A percentile compares a stretch with the other conserved stretches of the same genome.
phyloP scores from a whole-genome alignment of 2,113 vertebrate genomes.

The Vulpes lagopus region DNA sequence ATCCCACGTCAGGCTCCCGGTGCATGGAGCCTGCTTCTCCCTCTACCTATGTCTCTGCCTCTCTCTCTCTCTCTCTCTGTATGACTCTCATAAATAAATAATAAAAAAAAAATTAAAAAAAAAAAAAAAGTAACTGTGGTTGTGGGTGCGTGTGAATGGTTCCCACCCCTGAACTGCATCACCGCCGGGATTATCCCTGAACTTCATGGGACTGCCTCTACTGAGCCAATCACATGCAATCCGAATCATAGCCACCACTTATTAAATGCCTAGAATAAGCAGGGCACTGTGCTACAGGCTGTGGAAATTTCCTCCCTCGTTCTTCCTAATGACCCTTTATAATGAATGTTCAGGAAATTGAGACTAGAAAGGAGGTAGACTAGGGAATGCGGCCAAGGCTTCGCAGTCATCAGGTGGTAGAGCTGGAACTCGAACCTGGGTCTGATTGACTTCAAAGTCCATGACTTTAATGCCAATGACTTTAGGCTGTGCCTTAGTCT shows the following conservation, averaged over 20 bases:
- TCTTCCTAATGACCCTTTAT: neutral
- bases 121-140: neutral
- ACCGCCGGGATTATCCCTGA: neutral
- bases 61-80: no score
- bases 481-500: neutral
- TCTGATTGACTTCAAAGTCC: neutral
- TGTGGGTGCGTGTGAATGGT: neutral
- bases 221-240: fast-evolving
- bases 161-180: neutral
- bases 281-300: neutral
- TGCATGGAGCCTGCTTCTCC: no score
- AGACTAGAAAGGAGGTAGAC: neutral
- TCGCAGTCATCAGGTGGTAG: neutral
- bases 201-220: neutral
- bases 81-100: no score
- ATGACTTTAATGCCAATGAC: neutral
- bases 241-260: neutral
- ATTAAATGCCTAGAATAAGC: neutral
- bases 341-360: neutral
- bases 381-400: neutral
- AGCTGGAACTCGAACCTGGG: neutral
- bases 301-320: neutral
- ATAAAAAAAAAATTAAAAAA: no score
- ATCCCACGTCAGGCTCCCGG: no score
- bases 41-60: no score